These are phyloP conservation scores for Cairina moschata DNA, from an alignment of 2,113 vertebrate species.

Conservation along the genomic window DNA sequence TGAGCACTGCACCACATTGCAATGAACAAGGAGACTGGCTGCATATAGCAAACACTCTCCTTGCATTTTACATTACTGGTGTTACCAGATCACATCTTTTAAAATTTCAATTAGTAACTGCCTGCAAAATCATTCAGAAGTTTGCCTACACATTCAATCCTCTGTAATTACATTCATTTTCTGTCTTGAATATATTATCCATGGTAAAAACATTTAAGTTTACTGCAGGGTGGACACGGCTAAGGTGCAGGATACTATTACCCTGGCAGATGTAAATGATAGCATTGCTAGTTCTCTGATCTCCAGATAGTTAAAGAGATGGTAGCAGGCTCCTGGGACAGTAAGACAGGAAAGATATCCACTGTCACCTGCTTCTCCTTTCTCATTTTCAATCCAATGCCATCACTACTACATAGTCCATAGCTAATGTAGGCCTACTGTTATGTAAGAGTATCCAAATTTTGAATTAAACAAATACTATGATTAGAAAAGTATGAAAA, in stretches of 20 bases:
- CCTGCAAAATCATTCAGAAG: conserved; percentile 30
- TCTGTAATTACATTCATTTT: conserved; percentile 23
- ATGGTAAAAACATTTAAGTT: background rate
- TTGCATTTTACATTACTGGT: background rate
- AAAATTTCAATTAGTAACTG: conserved; percentile 43
- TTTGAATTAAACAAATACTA: background rate
- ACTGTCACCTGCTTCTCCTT: background rate
- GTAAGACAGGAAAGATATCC: background rate
- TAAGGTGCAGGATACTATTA: conserved; percentile 6
- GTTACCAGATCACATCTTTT: conserved; percentile 6
- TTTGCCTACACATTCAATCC: conserved; percentile 28
- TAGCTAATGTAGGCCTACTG: background rate
- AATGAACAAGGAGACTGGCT: background rate
- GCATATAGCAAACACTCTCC: background rate
- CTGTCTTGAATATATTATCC: conserved; percentile 2
- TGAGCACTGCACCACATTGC: background rate
- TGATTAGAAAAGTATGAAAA: background rate
- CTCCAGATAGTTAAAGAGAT: background rate
- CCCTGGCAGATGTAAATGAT: conserved; percentile 25
- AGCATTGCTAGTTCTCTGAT: conserved; percentile 8
- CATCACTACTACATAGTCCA: background rate
- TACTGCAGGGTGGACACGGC: conserved; percentile 1
- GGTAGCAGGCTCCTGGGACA: background rate
- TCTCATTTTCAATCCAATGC: background rate
- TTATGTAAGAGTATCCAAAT: background rate